A percentile compares a stretch with the other conserved stretches of the same genome.
Conservation (phyloP, 2,888 invertebrate species). For the Trilocha varians region DNA sequence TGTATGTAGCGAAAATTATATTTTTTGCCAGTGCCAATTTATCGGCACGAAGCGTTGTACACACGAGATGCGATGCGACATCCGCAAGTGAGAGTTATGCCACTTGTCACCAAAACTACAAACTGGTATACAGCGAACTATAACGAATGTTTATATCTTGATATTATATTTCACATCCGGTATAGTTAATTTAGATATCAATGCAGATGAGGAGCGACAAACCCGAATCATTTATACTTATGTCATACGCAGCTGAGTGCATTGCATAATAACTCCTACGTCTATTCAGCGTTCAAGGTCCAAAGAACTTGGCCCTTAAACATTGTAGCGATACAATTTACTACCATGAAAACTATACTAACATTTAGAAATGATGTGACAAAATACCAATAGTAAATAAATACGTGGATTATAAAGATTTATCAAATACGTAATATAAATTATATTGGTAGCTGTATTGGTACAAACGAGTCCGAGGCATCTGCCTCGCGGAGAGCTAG, state of each 20-base stretch:
- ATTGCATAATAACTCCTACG: not conserved
- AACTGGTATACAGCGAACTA: conserved; percentile 51
- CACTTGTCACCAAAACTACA: conserved; percentile 66
- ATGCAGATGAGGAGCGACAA: not conserved
- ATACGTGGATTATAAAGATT: not conserved
- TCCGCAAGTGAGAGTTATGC: conserved; percentile 69
- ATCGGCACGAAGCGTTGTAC: conserved; percentile 54
- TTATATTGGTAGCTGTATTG: not conserved
- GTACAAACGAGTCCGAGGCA: conserved; percentile 24
- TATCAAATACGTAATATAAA: not conserved
- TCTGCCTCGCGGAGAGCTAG: conserved; percentile 49
- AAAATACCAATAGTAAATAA: no score
- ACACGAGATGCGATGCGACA: conserved; percentile 58
- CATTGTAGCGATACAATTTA: not conserved
- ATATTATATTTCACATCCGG: conserved; percentile 56
- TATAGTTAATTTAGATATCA: conserved; percentile 14
- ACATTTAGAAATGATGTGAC: not conserved
- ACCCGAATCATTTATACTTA: not conserved
- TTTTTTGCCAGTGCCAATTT: conserved; percentile 66
- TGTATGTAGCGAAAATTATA: conserved; percentile 55
- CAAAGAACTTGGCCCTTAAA: not conserved
- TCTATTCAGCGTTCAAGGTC: not conserved
- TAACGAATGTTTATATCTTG: conserved; percentile 49
- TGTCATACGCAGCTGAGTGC: not conserved
- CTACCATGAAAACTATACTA: not conserved